Percentiles rank a stretch among this genome's conserved stretches.
These are phyloP conservation scores for Proales similis DNA, from an alignment of 1,140 invertebrate species.

Conservation along the genomic window DNA sequence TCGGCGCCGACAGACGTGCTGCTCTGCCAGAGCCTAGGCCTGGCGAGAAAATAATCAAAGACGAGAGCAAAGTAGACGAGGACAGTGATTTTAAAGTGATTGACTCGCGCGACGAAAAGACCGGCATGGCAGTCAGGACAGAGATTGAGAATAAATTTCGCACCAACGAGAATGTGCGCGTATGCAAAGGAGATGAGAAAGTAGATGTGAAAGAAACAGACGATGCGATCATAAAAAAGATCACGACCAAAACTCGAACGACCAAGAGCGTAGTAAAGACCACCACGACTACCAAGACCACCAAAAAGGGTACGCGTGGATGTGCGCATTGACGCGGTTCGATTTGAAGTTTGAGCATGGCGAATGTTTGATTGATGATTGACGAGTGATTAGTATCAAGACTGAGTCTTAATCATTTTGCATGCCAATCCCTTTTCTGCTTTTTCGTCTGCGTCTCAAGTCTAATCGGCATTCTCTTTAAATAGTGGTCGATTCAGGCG, in stretches of 20 bases:
- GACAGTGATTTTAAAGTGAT: conserved; percentile 24
- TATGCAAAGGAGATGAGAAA: conserved; percentile 31
- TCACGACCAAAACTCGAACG: conserved; percentile 34
- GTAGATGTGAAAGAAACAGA: conserved; percentile 35
- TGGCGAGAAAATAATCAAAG: background rate
- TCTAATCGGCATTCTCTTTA: background rate
- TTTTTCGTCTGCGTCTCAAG: background rate
- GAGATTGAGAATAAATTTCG: conserved; percentile 33
- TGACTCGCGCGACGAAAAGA: conserved; percentile 21
- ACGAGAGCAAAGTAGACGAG: conserved; percentile 15
- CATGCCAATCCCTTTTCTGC: background rate
- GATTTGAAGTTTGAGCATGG: conserved; percentile 1
- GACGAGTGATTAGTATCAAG: background rate
- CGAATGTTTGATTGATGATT: background rate
- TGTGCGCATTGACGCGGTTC: background rate
- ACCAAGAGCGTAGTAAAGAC: conserved; percentile 33
- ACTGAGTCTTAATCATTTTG: background rate
- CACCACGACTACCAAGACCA: conserved; percentile 23
- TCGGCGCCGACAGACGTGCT: background rate
- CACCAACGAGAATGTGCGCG: conserved; percentile 32
- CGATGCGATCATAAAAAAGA: conserved; percentile 34
- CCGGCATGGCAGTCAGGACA: conserved; percentile 15
- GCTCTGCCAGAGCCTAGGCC: too few relatives aligned
- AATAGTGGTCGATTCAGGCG: conserved; percentile 28
- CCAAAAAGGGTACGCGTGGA: conserved; percentile 12